Conservation (phyloP, 2,797 vertebrate species). For the Vespertilio murinus region DNA sequence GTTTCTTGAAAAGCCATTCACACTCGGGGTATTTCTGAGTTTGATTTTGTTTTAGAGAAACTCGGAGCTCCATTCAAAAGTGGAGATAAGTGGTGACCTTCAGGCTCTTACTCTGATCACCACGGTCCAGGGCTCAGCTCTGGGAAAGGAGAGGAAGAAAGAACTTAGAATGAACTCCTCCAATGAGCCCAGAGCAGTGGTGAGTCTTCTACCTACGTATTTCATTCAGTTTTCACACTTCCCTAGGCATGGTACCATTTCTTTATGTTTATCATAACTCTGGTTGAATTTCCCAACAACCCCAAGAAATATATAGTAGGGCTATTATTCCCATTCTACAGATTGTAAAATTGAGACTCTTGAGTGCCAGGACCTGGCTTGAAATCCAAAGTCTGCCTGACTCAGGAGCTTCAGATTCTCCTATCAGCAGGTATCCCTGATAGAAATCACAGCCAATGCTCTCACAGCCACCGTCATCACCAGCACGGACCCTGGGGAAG, state of each 20-base stretch:
- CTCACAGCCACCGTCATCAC: background rate
- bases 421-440: background rate
- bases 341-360: background rate
- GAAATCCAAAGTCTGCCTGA: background rate
- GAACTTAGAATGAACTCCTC: background rate
- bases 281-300: background rate
- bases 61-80: background rate
- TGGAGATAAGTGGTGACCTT: background rate
- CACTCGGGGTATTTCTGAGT: background rate
- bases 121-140: background rate
- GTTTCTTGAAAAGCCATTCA: background rate
- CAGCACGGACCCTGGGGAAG: rapidly evolving
- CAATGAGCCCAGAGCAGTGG: background rate
- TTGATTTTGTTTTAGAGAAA: constrained; percentile 17
- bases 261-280: background rate
- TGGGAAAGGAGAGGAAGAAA: background rate
- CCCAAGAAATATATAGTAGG: background rate
- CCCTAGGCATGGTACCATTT: background rate
- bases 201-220: background rate
- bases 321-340: background rate
- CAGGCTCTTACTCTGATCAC: background rate
- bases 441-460: background rate
- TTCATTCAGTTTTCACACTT: background rate
- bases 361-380: background rate
- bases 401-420: background rate